Evolutionary conservation across 2,888 invertebrate genomes (phyloP).

Genomic region (Leucophora obtusa): DNA sequence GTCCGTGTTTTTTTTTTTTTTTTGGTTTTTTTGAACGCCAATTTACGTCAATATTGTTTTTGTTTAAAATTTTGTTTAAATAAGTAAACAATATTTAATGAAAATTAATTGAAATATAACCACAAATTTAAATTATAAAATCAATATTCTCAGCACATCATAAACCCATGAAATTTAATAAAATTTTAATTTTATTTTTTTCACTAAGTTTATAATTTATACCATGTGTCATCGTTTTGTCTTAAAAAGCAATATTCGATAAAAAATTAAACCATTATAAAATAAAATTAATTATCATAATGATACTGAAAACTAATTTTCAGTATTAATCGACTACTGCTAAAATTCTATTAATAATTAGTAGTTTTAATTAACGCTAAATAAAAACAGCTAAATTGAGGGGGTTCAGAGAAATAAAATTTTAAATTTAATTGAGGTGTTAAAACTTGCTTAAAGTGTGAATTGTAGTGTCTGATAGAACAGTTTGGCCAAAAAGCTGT

Average conservation of each 20-base stretch:
- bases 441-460: too few relatives aligned
- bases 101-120: background rate
- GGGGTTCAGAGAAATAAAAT: too few relatives aligned
- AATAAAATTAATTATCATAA: background rate
- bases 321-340: background rate
- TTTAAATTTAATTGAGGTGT: too few relatives aligned
- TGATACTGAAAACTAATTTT: background rate
- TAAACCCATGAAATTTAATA: slow-evolving; percentile 27
- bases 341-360: slow-evolving; percentile 31
- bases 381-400: background rate
- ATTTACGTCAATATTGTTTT: background rate
- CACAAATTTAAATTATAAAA: background rate
- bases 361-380: slow-evolving; percentile 32
- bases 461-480: too few relatives aligned
- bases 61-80: background rate
- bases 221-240: slow-evolving; percentile 27
- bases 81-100: background rate
- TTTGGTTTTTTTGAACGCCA: too few relatives aligned
- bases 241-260: background rate
- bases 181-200: slow-evolving; percentile 9
- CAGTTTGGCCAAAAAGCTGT: too few relatives aligned
- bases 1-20: too few relatives aligned
- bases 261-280: background rate
- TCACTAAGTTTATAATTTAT: background rate
- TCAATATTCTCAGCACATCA: slow-evolving; percentile 1